Evolutionary conservation across 2,113 vertebrate genomes (phyloP).

Genomic region (Mus pahari): DNA sequence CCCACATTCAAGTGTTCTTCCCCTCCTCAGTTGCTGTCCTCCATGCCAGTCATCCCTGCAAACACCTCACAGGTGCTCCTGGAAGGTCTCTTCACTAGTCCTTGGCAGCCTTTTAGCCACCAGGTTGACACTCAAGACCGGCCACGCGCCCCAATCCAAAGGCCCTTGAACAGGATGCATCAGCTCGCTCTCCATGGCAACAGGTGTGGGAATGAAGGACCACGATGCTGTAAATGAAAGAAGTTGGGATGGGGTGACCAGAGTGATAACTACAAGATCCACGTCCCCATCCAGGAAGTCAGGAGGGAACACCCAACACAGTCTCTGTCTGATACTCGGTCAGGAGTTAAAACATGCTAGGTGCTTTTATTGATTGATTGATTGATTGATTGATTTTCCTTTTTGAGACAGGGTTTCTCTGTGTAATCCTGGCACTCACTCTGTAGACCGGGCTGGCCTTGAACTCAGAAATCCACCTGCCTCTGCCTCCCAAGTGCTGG

Average conservation of each 20-base stretch:
- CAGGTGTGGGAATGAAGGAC: background rate
- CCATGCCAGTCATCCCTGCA: background rate
- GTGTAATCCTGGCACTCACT: too few relatives aligned
- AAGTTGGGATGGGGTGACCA: fast-evolving
- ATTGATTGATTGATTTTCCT: too few relatives aligned
- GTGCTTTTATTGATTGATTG: background rate
- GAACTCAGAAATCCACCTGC: too few relatives aligned
- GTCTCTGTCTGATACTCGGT: background rate
- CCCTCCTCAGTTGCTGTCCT: background rate
- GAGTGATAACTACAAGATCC: fast-evolving
- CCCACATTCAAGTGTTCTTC: background rate
- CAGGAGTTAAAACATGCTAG: background rate
- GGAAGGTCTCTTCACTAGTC: background rate
- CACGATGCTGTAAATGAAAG: too few relatives aligned
- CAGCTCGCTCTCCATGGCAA: background rate
- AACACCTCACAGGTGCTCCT: background rate
- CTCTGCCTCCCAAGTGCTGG: too few relatives aligned
- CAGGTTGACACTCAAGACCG: background rate
- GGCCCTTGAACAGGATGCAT: background rate
- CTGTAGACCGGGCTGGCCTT: too few relatives aligned
- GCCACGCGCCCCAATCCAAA: background rate
- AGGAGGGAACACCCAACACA: background rate
- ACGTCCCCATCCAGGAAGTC: fast-evolving
- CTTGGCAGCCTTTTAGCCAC: background rate
- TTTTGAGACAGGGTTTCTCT: too few relatives aligned